These are phyloP conservation scores for Drosophila pseudotalamancana DNA, from an alignment of 2,888 invertebrate species.

Conservation along the genomic window DNA sequence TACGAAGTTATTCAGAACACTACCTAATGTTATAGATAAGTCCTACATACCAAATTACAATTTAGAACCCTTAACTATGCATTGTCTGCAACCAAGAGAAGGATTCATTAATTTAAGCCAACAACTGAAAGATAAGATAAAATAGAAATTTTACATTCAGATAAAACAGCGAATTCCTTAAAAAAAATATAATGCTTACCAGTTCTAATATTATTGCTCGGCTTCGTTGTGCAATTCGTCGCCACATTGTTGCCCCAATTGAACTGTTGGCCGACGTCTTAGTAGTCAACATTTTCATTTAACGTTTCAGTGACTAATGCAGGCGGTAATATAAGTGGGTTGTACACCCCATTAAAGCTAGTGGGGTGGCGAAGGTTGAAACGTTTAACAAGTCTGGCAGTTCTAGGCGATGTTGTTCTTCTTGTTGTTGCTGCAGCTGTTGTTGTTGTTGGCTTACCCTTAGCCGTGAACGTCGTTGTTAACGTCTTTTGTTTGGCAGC, in stretches of 20 bases:
- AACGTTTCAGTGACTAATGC: slow-evolving; percentile 60
- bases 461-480: slow-evolving; percentile 36
- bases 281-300: slow-evolving; percentile 21
- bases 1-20: background rate
- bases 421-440: slow-evolving; percentile 9
- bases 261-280: slow-evolving; percentile 30
- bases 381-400: slow-evolving; percentile 58
- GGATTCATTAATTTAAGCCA: background rate
- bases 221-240: slow-evolving; percentile 41
- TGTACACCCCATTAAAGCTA: slow-evolving; percentile 22
- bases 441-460: slow-evolving; percentile 29
- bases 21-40: background rate
- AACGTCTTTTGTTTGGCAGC: slow-evolving; percentile 62
- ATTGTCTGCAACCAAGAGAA: slow-evolving; percentile 20
- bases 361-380: slow-evolving; percentile 49
- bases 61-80: background rate
- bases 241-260: slow-evolving; percentile 37
- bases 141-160: background rate
- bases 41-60: slow-evolving; percentile 18
- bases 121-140: background rate
- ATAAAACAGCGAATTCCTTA: background rate
- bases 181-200: slow-evolving; percentile 13
- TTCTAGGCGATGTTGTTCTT: slow-evolving; percentile 16
- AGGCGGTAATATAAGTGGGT: slow-evolving; percentile 32
- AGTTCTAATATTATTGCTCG: slow-evolving; percentile 18